Base-by-base conservation (phyloP, 2,888 invertebrate species). In the Kryphioiulus occultus region DNA sequence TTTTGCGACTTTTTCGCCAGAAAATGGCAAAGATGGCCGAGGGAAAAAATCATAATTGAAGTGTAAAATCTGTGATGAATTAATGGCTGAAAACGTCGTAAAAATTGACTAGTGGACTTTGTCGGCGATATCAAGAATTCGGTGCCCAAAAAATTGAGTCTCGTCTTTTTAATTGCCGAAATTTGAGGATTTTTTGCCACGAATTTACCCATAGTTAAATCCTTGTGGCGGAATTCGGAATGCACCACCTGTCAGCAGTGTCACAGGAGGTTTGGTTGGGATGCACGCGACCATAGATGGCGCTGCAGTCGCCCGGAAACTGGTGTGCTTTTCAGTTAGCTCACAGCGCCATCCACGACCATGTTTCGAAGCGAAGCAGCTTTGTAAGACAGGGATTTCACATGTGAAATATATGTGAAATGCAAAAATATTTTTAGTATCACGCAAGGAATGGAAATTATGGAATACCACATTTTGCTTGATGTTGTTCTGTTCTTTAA, bases 21-120 rank as follows among this genome's bases (percentile, higher is more conserved):
- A 47, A 47, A 47, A 47, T 15, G 47, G 12, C 47, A 12, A 10
- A 47, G 47, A 47, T 47, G 47, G 47, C 15, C 59, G 59, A 59
- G 7, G 4, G 22, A 68, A 68, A 68, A 68, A 68, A 26, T 26
- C n/a, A 22, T 68, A 68, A 68, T n/a, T 68, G 22, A 26, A 68
- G 68, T 68, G 68, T 68, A 68, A 68, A 68, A 68, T 68, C 10
- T 68, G 68, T 68, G 68, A 68, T 68, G 68, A 68, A 68, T 68
- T 68, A 68, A 68, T 68, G 68, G 22, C 26, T 68, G 59, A 22
- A 59, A 42, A 59, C 59, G n/a, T 53, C n/a, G 22, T 2, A 68
- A 26, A 68, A 68, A 68, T 12, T 68, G 68, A 68, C 10, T 26
- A 22, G 22, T 68, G 47, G 47, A 47, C 47, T 68, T 68, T 68